Percentiles rank a stretch among this genome's conserved stretches.
Conservation (phyloP, 1,140 invertebrate genomes). For the Hylaeus anthracinus region DNA sequence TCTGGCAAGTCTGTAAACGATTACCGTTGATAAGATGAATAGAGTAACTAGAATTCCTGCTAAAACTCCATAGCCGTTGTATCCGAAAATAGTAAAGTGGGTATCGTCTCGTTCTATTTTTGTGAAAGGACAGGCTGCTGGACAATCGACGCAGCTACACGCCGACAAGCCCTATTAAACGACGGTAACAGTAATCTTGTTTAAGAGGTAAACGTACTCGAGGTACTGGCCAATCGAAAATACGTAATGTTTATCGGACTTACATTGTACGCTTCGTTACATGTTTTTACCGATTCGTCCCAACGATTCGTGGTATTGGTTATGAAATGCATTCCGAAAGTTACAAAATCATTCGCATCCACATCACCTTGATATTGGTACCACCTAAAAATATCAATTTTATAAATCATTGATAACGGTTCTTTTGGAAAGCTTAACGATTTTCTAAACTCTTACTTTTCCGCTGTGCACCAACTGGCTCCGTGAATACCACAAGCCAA, state of each 20-base stretch:
- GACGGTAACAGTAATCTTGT: too few species aligned
- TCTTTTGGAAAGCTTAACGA: background rate
- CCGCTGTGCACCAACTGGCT: slow-evolving; percentile 82
- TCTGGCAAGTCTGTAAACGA: background rate
- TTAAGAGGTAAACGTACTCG: background rate
- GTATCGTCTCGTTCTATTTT: slow-evolving; percentile 4
- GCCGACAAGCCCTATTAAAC: slow-evolving; percentile 77
- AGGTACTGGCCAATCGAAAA: background rate
- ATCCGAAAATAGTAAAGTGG: slow-evolving; percentile 50
- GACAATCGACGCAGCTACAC: slow-evolving; percentile 92
- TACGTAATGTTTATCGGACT: slow-evolving; percentile 39
- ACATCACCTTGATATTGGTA: slow-evolving; percentile 84
- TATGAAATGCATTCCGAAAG: slow-evolving; percentile 86
- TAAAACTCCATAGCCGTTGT: slow-evolving; percentile 65
- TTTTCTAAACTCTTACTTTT: slow-evolving; percentile 70
- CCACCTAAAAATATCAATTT: slow-evolving; percentile 74
- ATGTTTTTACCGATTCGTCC: slow-evolving; percentile 81
- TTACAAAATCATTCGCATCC: slow-evolving; percentile 81
- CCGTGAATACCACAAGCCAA: slow-evolving; percentile 86
- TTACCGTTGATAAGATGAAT: background rate
- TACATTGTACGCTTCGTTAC: slow-evolving; percentile 83
- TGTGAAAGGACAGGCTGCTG: slow-evolving; percentile 82
- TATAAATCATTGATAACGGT: background rate
- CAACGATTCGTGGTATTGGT: slow-evolving; percentile 78
- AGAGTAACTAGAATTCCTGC: slow-evolving; percentile 53